Conservation (phyloP, 2,113 vertebrate species). For the Danionella cerebrum region DNA sequence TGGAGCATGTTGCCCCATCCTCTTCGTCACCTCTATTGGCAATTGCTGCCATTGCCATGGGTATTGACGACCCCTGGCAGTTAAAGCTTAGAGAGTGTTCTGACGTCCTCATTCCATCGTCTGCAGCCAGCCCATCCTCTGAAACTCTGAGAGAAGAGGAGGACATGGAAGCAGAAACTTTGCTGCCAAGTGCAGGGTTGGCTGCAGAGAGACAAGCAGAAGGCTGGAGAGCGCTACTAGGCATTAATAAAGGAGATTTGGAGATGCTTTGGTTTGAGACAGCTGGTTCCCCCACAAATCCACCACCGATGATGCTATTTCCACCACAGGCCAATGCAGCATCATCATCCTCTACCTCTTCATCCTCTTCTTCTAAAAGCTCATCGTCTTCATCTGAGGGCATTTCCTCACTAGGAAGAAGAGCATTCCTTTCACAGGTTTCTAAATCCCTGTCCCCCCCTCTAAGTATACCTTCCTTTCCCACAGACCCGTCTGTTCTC, state of each 20-base stretch:
- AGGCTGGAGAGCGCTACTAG: conserved; percentile 94
- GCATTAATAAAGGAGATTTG: conserved; percentile 99
- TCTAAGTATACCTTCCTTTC: conserved; percentile 71
- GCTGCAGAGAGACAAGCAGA: conserved; percentile 75
- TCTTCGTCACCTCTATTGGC: conserved; percentile 82
- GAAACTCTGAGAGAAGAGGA: conserved; percentile 81
- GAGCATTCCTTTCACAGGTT: conserved; percentile 53
- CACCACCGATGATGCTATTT: conserved; percentile 67
- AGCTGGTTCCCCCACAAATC: conserved; percentile 87
- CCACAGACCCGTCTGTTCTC: conserved; percentile 66
- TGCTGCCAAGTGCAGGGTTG: conserved; percentile 71
- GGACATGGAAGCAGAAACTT: conserved; percentile 82
- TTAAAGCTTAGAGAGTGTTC: conserved; percentile 95
- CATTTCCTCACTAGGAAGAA: conserved; percentile 60
- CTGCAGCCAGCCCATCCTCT: conserved; percentile 76
- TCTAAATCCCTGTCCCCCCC: conserved; percentile 66
- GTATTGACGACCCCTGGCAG: conserved; percentile 77
- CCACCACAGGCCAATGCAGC: conserved; percentile 72
- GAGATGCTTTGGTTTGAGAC: conserved; percentile 99
- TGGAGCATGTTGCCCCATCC: conserved; percentile 64
- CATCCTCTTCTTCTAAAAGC: conserved; percentile 80
- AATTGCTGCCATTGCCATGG: conserved; percentile 69
- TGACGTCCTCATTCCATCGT: conserved; percentile 83
- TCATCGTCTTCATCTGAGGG: conserved; percentile 83
- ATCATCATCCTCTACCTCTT: conserved; percentile 74